Evolutionary conservation across 2,888 invertebrate genomes (phyloP).

Genomic region (Andrena marginata): DNA sequence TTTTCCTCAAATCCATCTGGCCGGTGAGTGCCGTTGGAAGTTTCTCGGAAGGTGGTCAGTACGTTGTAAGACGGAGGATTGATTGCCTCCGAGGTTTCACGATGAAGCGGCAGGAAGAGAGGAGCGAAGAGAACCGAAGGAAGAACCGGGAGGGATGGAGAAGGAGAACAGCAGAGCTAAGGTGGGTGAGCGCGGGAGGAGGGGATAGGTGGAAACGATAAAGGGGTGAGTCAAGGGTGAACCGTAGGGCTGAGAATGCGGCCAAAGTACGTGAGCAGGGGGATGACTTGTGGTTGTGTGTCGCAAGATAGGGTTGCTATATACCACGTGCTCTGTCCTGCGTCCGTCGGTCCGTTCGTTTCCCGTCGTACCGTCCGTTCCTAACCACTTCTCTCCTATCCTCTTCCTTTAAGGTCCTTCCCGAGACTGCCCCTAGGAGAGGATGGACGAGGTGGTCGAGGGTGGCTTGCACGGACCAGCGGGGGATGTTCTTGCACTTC

Average conservation of each 20-base stretch:
- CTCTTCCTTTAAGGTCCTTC: slow-evolving; percentile 79
- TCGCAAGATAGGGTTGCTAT: slow-evolving; percentile 83
- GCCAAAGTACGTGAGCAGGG: slow-evolving; percentile 70
- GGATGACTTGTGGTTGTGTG: slow-evolving; percentile 84
- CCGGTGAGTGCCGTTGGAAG: slow-evolving; percentile 54
- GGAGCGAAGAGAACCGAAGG: slow-evolving; percentile 40
- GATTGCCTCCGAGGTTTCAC: slow-evolving; percentile 81
- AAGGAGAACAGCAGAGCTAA: slow-evolving; percentile 68
- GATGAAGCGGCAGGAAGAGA: slow-evolving; percentile 64
- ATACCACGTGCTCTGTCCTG: slow-evolving; percentile 66
- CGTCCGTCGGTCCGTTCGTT: slow-evolving; percentile 72
- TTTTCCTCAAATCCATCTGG: slow-evolving; percentile 69
- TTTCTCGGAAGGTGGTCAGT: slow-evolving; percentile 78
- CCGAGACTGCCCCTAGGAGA: slow-evolving; percentile 68
- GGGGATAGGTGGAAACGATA: slow-evolving; percentile 61
- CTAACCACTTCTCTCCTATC: slow-evolving; percentile 73
- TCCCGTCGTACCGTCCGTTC: slow-evolving; percentile 68
- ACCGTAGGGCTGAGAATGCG: slow-evolving; percentile 73
- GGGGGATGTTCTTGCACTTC: slow-evolving; percentile 80
- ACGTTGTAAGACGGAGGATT: slow-evolving; percentile 82
- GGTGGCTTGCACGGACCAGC: slow-evolving; percentile 63
- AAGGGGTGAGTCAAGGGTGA: slow-evolving; percentile 74
- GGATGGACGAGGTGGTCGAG: slow-evolving; percentile 72
- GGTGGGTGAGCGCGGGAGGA: slow-evolving; percentile 61
- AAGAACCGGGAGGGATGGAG: slow-evolving; percentile 41